Conservation (phyloP, 1,140 invertebrate genomes). For the Brevipalpus yothersi region DNA sequence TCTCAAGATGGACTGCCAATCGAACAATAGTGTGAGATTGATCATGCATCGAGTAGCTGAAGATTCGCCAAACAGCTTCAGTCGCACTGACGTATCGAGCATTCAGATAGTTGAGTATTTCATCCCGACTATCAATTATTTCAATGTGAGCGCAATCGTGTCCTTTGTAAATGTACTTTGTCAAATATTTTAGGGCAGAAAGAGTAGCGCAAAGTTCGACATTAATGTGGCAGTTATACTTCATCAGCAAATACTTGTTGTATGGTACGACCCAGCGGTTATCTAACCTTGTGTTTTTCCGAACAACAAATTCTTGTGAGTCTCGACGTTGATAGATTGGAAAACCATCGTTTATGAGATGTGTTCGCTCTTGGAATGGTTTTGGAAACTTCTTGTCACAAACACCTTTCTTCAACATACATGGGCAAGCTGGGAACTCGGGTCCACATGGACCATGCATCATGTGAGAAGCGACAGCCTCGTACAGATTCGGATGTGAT, state of each 20-base stretch:
- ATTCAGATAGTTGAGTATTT: not conserved
- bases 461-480: slow-evolving; percentile 20
- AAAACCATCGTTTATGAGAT: not conserved
- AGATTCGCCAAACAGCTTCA: slow-evolving; percentile 14
- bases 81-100: not conserved
- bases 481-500: slow-evolving; percentile 19
- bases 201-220: slow-evolving; percentile 16
- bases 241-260: slow-evolving; percentile 13
- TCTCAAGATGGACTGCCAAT: slow-evolving; percentile 24
- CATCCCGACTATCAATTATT: not conserved
- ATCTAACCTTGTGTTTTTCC: not conserved
- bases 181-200: slow-evolving; percentile 16
- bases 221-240: slow-evolving; percentile 18
- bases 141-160: slow-evolving; percentile 12
- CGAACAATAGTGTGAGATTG: slow-evolving; percentile 19
- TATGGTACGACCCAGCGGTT: slow-evolving; percentile 18
- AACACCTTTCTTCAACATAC: too few relatives aligned
- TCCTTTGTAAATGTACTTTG: slow-evolving; percentile 19
- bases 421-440: not conserved
- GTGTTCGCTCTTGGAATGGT: not conserved
- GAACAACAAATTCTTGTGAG: not conserved
- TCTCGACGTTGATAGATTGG: not conserved
- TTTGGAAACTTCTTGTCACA: not conserved
- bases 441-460: slow-evolving; percentile 17
- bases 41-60: slow-evolving; percentile 18